Evolutionary conservation across 2,797 vertebrate species (phyloP).

Genomic region (Picus viridis): DNA sequence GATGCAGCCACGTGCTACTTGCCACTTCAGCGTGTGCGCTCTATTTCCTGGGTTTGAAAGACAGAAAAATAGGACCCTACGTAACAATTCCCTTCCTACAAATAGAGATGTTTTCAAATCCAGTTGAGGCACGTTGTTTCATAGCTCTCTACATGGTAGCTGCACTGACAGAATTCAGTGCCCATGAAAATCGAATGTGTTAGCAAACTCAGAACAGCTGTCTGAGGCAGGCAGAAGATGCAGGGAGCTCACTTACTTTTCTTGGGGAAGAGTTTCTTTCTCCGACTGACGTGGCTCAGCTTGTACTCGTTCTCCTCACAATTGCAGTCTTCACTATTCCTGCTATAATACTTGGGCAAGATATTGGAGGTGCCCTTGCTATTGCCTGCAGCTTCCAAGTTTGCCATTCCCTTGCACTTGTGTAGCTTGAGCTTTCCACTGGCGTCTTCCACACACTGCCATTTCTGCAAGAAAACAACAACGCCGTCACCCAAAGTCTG

Average conservation of each 20-base stretch:
- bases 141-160: not conserved
- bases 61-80: not conserved
- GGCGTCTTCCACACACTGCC: constrained; percentile 95
- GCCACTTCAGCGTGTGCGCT: not conserved
- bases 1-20: not conserved
- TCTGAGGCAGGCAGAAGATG: not conserved
- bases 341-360: constrained; percentile 83
- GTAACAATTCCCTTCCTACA: not conserved
- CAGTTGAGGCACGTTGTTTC: not conserved
- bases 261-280: constrained; percentile 86
- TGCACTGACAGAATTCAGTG: not conserved
- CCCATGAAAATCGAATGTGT: not conserved
- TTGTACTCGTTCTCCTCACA: constrained; percentile 82
- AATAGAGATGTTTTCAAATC: not conserved
- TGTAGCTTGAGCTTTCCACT: constrained; percentile 89
- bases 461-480: constrained; percentile 82
- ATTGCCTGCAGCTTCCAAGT: constrained; percentile 77
- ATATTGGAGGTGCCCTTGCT: constrained; percentile 82
- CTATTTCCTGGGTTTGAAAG: not conserved
- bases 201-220: not conserved
- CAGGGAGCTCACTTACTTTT: constrained; percentile 84
- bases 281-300: constrained; percentile 80
- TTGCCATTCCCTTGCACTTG: constrained; percentile 87
- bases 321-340: constrained; percentile 76
- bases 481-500: not conserved